Evolutionary conservation across 1,140 invertebrate species (phyloP).

Genomic region (Campodea augens): DNA sequence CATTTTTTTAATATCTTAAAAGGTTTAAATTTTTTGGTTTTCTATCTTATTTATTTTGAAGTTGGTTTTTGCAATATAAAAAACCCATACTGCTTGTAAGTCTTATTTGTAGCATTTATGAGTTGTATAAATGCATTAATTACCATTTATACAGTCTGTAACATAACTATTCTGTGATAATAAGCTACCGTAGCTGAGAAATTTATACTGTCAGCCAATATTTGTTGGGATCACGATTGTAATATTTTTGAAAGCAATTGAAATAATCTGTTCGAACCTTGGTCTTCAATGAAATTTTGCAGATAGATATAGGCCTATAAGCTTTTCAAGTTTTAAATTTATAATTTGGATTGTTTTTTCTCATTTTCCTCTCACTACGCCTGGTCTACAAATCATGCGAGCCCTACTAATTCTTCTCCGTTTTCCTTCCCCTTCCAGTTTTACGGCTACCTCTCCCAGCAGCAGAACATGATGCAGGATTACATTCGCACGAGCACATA

Average conservation of each 20-base stretch:
- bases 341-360: not conserved
- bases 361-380: not conserved
- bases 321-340: not conserved
- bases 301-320: not conserved
- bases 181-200: too few species aligned
- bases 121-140: too few species aligned
- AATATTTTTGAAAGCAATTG: not conserved
- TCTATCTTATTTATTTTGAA: not conserved
- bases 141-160: too few species aligned
- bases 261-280: not conserved
- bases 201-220: too few species aligned
- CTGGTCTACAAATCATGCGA: not conserved
- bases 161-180: too few species aligned
- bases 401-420: not conserved
- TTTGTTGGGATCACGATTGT: too few species aligned
- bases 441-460: constrained; percentile 95
- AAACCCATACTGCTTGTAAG: too few species aligned
- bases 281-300: not conserved
- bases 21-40: not conserved
- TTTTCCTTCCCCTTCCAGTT: constrained; percentile 46
- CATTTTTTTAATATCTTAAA: not conserved
- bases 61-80: too few species aligned
- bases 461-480: constrained; percentile 99
- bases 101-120: too few species aligned
- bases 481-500: constrained; percentile 97